These are phyloP conservation scores for Dromaius novaehollandiae DNA, from an alignment of 2,113 vertebrate species.

Conservation along the genomic window DNA sequence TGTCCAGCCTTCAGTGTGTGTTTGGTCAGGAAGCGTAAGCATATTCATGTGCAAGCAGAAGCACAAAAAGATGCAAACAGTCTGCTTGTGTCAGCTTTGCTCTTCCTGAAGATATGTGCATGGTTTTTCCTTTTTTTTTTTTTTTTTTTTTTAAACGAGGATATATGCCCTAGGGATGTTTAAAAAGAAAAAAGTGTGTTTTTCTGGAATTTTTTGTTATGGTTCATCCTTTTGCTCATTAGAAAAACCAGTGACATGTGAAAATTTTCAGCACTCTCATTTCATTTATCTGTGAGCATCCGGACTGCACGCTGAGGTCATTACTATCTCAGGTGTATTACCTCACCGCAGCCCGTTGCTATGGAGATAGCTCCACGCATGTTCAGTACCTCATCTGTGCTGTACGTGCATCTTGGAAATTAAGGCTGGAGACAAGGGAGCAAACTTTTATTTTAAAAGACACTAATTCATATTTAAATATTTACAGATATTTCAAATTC, in stretches of 20 bases:
- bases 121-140: not conserved
- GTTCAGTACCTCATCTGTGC: not conserved
- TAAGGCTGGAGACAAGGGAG: not conserved
- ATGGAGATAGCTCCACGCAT: slow-evolving; percentile 56
- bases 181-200: not conserved
- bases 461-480: not conserved
- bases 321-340: slow-evolving; percentile 56
- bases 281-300: slow-evolving; percentile 25
- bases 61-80: not conserved
- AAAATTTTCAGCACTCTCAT: not conserved
- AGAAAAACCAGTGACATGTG: not conserved
- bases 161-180: not conserved
- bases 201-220: not conserved
- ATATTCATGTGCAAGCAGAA: not conserved
- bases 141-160: not conserved
- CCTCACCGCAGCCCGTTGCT: slow-evolving; percentile 49
- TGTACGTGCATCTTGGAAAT: not conserved
- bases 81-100: slow-evolving; percentile 38
- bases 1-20: not conserved
- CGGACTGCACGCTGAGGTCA: slow-evolving; percentile 9
- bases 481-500: not conserved
- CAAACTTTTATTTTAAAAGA: not conserved
- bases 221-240: not conserved
- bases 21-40: not conserved
- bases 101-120: not conserved